phyloP scores from a whole-genome alignment of 1,140 invertebrate genomes.

The Drosophila bifasciata region DNA sequence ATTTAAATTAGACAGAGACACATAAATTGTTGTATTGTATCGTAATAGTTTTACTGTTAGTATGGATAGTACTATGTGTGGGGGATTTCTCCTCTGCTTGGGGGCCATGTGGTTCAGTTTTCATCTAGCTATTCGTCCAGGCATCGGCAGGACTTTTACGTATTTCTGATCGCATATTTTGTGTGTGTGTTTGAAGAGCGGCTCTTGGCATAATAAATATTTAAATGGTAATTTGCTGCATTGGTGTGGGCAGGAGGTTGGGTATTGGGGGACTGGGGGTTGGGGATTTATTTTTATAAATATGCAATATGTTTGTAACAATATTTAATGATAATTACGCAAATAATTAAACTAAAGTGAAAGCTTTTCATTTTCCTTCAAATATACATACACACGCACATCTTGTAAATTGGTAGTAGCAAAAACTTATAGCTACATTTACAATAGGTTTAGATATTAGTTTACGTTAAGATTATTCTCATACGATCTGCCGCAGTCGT shows the following conservation, averaged over 20 bases:
- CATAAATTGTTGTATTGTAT: slow-evolving; percentile 63
- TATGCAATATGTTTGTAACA: slow-evolving; percentile 55
- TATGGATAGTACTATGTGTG: slow-evolving; percentile 31
- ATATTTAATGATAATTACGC: too few relatives aligned
- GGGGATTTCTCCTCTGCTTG: slow-evolving; percentile 26
- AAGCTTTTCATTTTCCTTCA: slow-evolving; percentile 64
- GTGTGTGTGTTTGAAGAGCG: slow-evolving; percentile 65
- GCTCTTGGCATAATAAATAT: slow-evolving; percentile 38
- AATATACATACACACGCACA: too few relatives aligned
- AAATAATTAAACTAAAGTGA: slow-evolving; percentile 19
- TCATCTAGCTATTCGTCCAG: too few relatives aligned
- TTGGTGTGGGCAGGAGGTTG: slow-evolving; percentile 1
- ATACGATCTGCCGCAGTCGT: too few relatives aligned
- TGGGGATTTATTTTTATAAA: too few relatives aligned
- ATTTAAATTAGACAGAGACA: slow-evolving; percentile 81
- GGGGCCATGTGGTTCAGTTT: slow-evolving; percentile 28
- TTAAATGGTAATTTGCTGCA: slow-evolving; percentile 42
- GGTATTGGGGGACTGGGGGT: too few relatives aligned
- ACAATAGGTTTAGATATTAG: not conserved
- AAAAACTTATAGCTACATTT: slow-evolving; percentile 12
- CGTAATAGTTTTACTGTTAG: slow-evolving; percentile 53
- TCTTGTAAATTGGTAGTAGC: too few relatives aligned
- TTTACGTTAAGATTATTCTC: too few relatives aligned
- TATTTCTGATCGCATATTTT: slow-evolving; percentile 56
- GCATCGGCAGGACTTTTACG: too few relatives aligned